phyloP scores from a whole-genome alignment of 2,888 invertebrate species.

The Mythimna pallens region DNA sequence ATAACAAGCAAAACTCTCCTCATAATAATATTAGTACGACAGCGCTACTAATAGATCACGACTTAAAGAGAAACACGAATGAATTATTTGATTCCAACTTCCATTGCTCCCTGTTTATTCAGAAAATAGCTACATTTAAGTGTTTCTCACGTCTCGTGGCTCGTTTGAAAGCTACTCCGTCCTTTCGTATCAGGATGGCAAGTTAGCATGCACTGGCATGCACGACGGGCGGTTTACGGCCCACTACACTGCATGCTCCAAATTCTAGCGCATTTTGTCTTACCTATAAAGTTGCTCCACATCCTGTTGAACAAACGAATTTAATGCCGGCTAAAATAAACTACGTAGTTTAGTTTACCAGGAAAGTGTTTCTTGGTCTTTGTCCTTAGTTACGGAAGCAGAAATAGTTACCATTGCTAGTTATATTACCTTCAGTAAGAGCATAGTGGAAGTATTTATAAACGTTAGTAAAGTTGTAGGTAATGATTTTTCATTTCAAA shows the following conservation, averaged over 20 bases:
- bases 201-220: conserved; percentile 57
- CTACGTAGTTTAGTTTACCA: conserved; percentile 29
- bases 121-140: conserved; percentile 56
- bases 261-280: conserved; percentile 65
- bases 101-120: conserved; percentile 44
- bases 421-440: background rate
- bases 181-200: conserved; percentile 60
- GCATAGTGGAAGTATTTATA: background rate
- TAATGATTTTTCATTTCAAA: background rate
- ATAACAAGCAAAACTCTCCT: conserved; percentile 30
- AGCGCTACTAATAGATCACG: conserved; percentile 57
- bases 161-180: conserved; percentile 53
- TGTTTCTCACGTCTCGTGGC: conserved; percentile 57
- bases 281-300: conserved; percentile 61
- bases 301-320: conserved; percentile 59
- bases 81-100: conserved; percentile 58
- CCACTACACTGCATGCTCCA: conserved; percentile 69
- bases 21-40: conserved; percentile 50
- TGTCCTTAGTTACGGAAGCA: conserved; percentile 19
- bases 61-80: conserved; percentile 52
- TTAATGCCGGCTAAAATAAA: conserved; percentile 52
- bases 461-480: background rate
- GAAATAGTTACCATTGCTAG: conserved; percentile 3
- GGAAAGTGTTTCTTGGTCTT: conserved; percentile 30
- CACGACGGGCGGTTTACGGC: conserved; percentile 65